phyloP scores from a whole-genome alignment of 2,888 invertebrate species.

The Heterodera filipjevi region DNA sequence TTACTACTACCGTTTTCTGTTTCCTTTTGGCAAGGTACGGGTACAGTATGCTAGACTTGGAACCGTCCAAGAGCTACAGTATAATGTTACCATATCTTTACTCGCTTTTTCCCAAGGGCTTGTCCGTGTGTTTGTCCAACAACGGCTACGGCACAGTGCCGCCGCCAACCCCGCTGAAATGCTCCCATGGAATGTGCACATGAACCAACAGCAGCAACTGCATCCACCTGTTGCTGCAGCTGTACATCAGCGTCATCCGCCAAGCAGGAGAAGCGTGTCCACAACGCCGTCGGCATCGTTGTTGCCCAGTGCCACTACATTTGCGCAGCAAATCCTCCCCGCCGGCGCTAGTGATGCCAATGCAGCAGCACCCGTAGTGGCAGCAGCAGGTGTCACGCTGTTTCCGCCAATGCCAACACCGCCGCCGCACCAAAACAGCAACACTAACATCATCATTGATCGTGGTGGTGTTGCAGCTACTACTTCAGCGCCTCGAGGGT shows the following conservation, averaged over 20 bases:
- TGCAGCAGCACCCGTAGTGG: background rate
- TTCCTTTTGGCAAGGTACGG: too few relatives aligned
- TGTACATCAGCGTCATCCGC: background rate
- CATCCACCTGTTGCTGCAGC: background rate
- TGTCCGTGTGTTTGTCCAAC: slow-evolving; percentile 1
- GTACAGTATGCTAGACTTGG: too few relatives aligned
- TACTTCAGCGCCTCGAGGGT: background rate
- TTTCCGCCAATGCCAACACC: slow-evolving; percentile 3
- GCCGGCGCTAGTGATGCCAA: too few relatives aligned
- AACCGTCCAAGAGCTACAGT: too few relatives aligned
- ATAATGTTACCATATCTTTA: background rate
- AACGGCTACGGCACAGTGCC: background rate
- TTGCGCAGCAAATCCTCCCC: too few relatives aligned
- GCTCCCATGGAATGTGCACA: slow-evolving; percentile 12
- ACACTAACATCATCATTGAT: too few relatives aligned
- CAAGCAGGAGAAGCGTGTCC: background rate
- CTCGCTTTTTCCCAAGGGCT: background rate
- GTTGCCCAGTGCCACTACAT: background rate
- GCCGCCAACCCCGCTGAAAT: background rate
- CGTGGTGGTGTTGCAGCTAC: background rate
- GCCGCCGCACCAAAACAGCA: background rate
- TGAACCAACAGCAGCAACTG: background rate
- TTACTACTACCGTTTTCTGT: too few relatives aligned
- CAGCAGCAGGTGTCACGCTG: background rate
- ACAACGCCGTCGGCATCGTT: background rate